A percentile compares a stretch with the other conserved stretches of the same genome.
phyloP scores from a whole-genome alignment of 2,113 vertebrate species.

The Clinocottus analis region DNA sequence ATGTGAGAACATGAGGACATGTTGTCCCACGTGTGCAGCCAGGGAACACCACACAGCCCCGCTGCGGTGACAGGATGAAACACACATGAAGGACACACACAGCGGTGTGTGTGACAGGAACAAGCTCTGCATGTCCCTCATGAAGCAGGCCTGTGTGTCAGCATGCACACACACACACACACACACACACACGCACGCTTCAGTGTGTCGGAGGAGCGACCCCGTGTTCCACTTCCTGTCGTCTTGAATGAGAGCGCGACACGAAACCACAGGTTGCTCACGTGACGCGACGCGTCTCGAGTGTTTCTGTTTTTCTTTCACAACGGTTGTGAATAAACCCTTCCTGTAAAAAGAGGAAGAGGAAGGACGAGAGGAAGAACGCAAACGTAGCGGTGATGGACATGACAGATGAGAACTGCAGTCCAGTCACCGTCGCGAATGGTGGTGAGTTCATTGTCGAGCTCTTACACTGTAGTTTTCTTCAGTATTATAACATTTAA shows the following conservation, averaged over 20 bases:
- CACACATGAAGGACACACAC: constrained; percentile 54
- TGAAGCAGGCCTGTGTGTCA: not conserved
- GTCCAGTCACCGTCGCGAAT: not conserved
- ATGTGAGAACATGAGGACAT: no score
- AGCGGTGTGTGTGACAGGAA: not conserved
- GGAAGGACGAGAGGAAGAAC: constrained; percentile 31
- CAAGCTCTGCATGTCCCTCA: not conserved
- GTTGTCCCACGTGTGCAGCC: no score
- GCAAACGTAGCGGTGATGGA: constrained; percentile 63
- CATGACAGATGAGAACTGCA: constrained; percentile 22
- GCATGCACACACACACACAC: no score
- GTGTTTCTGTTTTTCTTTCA: no score
- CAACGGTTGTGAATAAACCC: constrained; percentile 22
- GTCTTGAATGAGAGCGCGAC: not conserved
- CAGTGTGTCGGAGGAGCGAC: constrained; percentile 7
- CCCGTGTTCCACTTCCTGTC: constrained; percentile 56
- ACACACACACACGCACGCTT: no score
- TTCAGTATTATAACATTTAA: not conserved
- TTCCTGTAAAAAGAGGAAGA: constrained; percentile 62
- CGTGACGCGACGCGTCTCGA: constrained; percentile 52
- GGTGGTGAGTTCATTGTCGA: constrained; percentile 48
- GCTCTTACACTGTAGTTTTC: not conserved
- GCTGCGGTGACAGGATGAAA: no score
- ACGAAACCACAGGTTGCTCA: constrained; percentile 70
- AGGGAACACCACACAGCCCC: no score